phyloP scores from a whole-genome alignment of 2,797 vertebrate genomes.

The Anguilla anguilla region DNA sequence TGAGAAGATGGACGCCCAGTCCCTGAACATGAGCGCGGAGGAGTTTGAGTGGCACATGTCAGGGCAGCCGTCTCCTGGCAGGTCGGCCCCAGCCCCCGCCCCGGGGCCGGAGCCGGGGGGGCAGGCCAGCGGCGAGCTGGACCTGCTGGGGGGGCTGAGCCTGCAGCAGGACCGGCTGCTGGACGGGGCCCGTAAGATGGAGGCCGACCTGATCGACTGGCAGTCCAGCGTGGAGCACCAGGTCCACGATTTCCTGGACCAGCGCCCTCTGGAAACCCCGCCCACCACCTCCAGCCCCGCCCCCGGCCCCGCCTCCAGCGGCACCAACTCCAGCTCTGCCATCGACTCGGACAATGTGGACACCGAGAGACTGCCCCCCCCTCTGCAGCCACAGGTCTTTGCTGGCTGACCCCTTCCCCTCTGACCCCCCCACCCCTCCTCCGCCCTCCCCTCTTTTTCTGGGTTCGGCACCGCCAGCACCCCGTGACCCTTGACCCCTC shows the following conservation, averaged over 20 bases:
- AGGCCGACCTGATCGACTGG: conserved; percentile 96
- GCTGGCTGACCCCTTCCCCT: conserved; percentile 73
- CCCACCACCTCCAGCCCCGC: conserved; percentile 59
- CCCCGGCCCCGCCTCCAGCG: background rate
- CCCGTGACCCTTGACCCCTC: background rate
- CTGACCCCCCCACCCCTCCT: conserved; percentile 33
- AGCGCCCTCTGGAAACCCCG: conserved; percentile 76
- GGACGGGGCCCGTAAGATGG: conserved; percentile 81
- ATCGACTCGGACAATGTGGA: conserved; percentile 80
- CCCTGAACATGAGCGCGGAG: conserved; percentile 89
- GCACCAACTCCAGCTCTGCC: conserved; percentile 50
- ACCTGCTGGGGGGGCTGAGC: conserved; percentile 82
- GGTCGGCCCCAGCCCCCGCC: conserved; percentile 52
- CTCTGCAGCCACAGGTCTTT: conserved; percentile 90
- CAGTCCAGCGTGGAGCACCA: conserved; percentile 86
- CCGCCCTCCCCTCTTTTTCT: conserved; percentile 16
- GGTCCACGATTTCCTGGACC: conserved; percentile 85
- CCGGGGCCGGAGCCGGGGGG: conserved; percentile 45
- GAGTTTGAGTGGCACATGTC: conserved; percentile 97
- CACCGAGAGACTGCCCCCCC: conserved; percentile 90
- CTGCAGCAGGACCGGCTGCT: conserved; percentile 84
- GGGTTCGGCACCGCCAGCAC: background rate
- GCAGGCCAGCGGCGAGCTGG: conserved; percentile 83
- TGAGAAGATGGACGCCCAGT: conserved; percentile 94
- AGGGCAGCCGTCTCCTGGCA: conserved; percentile 81